phyloP scores from a whole-genome alignment of 2,797 vertebrate species.

The Gadopsis bispinosus region DNA sequence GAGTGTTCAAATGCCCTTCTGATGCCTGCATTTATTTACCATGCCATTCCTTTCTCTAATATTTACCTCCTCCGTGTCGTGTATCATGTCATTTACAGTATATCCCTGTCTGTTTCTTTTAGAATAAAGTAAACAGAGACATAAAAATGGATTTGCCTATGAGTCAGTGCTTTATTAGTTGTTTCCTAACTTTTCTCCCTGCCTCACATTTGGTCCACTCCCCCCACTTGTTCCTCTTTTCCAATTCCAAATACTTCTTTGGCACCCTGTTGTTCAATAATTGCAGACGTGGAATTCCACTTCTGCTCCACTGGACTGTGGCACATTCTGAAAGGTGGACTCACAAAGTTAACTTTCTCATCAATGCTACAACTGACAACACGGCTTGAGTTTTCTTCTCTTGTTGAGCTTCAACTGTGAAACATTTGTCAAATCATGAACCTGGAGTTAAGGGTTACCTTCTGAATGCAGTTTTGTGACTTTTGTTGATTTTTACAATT shows the following conservation, averaged over 20 bases:
- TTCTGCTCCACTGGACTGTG: slow-evolving; percentile 79
- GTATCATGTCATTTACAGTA: slow-evolving; percentile 82
- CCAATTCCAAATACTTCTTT: slow-evolving; percentile 67
- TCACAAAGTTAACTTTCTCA: slow-evolving; percentile 56
- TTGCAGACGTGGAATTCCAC: slow-evolving; percentile 80
- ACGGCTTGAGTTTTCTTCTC: not conserved
- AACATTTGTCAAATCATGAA: slow-evolving; percentile 5
- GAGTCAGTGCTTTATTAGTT: slow-evolving; percentile 52
- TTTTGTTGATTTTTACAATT: not conserved
- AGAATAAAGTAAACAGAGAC: slow-evolving; percentile 84
- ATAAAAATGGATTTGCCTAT: slow-evolving; percentile 46
- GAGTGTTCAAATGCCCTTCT: slow-evolving; percentile 68
- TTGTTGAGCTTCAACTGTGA: slow-evolving; percentile 5
- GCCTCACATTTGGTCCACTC: slow-evolving; percentile 67
- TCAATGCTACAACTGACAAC: slow-evolving; percentile 17
- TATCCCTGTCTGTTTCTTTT: slow-evolving; percentile 82
- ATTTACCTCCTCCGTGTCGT: slow-evolving; percentile 76
- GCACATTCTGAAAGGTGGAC: slow-evolving; percentile 63
- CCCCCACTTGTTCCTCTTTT: slow-evolving; percentile 39
- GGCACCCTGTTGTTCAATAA: slow-evolving; percentile 82
- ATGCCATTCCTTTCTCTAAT: slow-evolving; percentile 80
- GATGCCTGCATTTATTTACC: slow-evolving; percentile 77
- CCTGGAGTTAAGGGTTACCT: not conserved
- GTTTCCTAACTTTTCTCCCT: slow-evolving; percentile 55
- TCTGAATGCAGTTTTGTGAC: not conserved